Evolutionary conservation across 2,113 vertebrate genomes (phyloP).

Genomic region (Hylia prasina): DNA sequence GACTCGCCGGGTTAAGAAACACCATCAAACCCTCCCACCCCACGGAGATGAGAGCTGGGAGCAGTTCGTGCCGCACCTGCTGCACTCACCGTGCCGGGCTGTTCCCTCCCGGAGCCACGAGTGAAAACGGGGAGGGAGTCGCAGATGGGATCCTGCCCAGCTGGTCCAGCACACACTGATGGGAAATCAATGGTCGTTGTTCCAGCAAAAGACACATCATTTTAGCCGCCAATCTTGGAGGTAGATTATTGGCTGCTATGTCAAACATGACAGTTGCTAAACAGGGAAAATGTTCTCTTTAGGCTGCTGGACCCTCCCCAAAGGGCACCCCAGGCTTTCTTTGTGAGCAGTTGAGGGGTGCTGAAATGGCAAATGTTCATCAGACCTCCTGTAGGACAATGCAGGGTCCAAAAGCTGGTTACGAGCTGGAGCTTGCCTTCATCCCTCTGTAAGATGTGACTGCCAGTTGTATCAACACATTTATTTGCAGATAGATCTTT

Average conservation of each 20-base stretch:
- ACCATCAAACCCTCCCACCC: neutral
- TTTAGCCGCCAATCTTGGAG: fast-evolving
- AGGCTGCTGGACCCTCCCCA: neutral
- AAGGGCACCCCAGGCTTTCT: neutral
- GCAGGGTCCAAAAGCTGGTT: neutral
- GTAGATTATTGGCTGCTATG: neutral
- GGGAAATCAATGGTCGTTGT: fast-evolving
- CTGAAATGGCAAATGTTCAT: neutral
- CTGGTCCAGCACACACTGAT: neutral
- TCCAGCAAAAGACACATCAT: neutral
- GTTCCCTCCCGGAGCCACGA: no score
- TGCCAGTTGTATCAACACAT: fast-evolving
- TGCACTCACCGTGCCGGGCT: no score
- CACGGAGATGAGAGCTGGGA: neutral
- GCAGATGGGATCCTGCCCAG: neutral
- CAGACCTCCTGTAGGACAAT: fast-evolving
- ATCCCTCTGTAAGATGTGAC: no score
- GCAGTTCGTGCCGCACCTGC: neutral
- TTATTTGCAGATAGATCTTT: neutral
- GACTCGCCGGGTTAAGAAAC: neutral
- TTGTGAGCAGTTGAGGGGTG: fast-evolving
- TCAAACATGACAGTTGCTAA: neutral
- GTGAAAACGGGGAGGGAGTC: fast-evolving
- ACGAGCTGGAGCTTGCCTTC: neutral
- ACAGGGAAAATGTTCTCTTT: neutral